phyloP scores from a whole-genome alignment of 2,113 vertebrate genomes.

The Cisticola juncidis region DNA sequence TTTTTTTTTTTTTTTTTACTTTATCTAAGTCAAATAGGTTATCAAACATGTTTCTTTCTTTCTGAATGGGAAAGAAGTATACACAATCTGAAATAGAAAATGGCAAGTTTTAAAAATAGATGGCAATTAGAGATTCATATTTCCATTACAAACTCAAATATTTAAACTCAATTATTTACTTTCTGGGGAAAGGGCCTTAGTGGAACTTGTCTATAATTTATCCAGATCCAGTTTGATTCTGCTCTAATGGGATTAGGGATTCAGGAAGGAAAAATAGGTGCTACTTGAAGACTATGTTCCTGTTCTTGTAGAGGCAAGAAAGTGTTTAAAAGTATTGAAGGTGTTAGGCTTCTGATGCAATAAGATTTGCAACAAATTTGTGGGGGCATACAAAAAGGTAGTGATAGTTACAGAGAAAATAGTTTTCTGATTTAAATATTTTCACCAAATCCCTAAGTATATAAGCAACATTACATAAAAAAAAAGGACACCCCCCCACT shows the following conservation, averaged over 20 bases:
- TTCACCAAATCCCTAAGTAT: neutral
- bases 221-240: neutral
- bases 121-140: neutral
- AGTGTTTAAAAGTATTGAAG: neutral
- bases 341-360: neutral
- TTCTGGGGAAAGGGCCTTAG: neutral
- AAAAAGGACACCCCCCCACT: too few relatives aligned
- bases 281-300: neutral
- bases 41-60: neutral
- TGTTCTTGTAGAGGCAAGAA: neutral
- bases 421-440: neutral
- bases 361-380: neutral
- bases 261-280: neutral
- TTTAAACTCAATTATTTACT: neutral
- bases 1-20: neutral
- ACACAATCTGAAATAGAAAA: neutral
- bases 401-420: neutral
- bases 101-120: neutral
- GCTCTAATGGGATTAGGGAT: neutral
- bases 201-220: neutral
- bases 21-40: neutral
- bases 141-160: neutral
- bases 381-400: accelerated
- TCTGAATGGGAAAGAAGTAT: neutral
- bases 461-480: neutral